Conservation (phyloP, 2,888 invertebrate genomes). For the Synergus japonicus region DNA sequence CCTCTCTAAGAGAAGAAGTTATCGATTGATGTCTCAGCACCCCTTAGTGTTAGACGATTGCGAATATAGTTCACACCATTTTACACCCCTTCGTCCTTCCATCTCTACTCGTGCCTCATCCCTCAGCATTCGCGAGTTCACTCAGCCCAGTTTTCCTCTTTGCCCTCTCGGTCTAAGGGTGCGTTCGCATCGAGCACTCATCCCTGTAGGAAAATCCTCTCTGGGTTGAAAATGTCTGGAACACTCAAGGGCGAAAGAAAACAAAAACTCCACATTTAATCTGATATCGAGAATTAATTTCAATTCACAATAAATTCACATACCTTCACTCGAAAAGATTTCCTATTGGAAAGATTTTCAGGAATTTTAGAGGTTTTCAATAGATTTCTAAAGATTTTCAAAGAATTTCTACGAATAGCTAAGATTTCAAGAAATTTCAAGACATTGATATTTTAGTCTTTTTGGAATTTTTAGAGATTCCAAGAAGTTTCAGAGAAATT, state of each 20-base stretch:
- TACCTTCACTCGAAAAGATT: no score
- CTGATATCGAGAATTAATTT: neutral
- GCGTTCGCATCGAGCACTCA: conserved; percentile 56
- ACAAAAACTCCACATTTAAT: neutral
- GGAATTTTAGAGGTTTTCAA: no score
- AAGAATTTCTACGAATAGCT: no score
- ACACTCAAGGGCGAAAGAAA: neutral
- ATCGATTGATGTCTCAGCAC: conserved; percentile 47
- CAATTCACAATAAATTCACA: neutral
- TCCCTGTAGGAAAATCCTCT: conserved; percentile 33
- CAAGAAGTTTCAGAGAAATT: no score
- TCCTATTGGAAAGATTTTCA: no score
- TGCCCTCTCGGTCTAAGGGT: conserved; percentile 55
- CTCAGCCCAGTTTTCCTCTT: conserved; percentile 57
- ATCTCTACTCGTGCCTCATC: conserved; percentile 32
- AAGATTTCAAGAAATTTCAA: no score
- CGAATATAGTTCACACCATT: conserved; percentile 4
- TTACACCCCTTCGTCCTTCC: conserved; percentile 5
- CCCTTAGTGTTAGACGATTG: conserved; percentile 14
- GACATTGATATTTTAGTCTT: no score
- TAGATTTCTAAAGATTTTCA: no score
- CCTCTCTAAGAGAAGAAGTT: conserved; percentile 37
- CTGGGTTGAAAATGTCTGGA: neutral
- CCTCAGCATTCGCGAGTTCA: conserved; percentile 40
- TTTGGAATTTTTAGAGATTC: no score